Evolutionary conservation across 1,140 invertebrate genomes (phyloP).

Genomic region (Euschistus heros): DNA sequence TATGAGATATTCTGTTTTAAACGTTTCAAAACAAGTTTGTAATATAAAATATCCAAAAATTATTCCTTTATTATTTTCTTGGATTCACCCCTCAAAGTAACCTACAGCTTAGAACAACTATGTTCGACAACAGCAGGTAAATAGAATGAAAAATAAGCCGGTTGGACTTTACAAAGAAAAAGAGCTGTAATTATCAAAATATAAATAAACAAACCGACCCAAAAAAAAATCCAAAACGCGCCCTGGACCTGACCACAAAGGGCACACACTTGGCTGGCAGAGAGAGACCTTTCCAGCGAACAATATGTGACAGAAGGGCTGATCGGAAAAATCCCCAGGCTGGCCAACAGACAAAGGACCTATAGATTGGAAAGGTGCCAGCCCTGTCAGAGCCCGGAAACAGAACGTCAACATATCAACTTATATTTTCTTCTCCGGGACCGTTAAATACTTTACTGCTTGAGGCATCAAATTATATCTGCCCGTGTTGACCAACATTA

Average conservation of each 20-base stretch:
- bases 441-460: neutral
- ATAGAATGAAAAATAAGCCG: too few relatives aligned
- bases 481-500: too few relatives aligned
- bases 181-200: too few relatives aligned
- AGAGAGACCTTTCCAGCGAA: constrained; percentile 1
- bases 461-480: too few relatives aligned
- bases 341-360: neutral
- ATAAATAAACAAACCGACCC: neutral
- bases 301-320: constrained; percentile 6
- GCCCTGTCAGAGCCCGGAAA: neutral
- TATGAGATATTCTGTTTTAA: too few relatives aligned
- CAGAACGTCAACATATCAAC: constrained; percentile 10
- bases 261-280: constrained; percentile 1
- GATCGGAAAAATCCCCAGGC: neutral
- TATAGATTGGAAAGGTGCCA: constrained; percentile 8
- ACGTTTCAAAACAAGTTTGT: too few relatives aligned
- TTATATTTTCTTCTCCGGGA: neutral
- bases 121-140: too few relatives aligned
- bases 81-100: too few relatives aligned
- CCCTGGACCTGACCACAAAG: constrained; percentile 1
- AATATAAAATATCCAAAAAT: too few relatives aligned
- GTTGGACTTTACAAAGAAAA: too few relatives aligned
- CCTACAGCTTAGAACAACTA: too few relatives aligned
- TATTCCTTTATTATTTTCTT: too few relatives aligned
- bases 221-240: neutral